Evolutionary conservation across 2,797 vertebrate species (phyloP).

Genomic region (Menidia menidia): DNA sequence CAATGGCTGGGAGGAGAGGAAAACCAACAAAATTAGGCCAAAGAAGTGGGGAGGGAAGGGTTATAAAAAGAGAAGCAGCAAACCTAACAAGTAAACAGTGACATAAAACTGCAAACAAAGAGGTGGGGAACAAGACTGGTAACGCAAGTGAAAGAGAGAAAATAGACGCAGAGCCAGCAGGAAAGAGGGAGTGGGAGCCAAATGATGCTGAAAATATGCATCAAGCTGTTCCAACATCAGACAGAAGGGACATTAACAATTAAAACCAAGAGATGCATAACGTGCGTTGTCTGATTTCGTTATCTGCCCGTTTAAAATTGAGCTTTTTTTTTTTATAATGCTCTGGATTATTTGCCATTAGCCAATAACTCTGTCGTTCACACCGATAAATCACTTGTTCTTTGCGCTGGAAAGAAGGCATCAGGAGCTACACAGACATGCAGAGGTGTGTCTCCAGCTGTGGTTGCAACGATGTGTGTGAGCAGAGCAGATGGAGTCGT

Average conservation of each 20-base stretch:
- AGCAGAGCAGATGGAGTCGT: constrained; percentile 78
- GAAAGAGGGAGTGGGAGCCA: constrained; percentile 36
- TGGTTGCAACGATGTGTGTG: constrained; percentile 78
- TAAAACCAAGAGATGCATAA: constrained; percentile 53
- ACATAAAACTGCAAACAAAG: constrained; percentile 42
- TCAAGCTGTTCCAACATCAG: constrained; percentile 57
- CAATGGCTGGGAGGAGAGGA: constrained; percentile 21
- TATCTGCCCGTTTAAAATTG: constrained; percentile 19
- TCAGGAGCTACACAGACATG: constrained; percentile 23
- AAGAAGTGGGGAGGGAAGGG: constrained; percentile 15
- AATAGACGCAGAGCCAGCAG: constrained; percentile 40
- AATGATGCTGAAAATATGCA: constrained; percentile 51
- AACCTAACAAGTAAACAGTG: constrained; percentile 48
- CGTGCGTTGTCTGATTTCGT: constrained; percentile 32
- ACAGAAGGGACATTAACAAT: constrained; percentile 60
- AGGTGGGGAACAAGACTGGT: constrained; percentile 34
- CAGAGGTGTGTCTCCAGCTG: constrained; percentile 79
- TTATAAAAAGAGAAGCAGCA: constrained; percentile 32
- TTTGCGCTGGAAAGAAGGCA: neutral
- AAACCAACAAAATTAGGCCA: constrained; percentile 58
- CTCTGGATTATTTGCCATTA: constrained; percentile 16
- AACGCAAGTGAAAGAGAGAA: constrained; percentile 32
- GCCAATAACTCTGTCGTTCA: neutral
- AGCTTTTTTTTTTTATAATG: constrained; percentile 1
- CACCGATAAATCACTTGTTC: constrained; percentile 25